These are phyloP conservation scores for Keiferia lycopersicella DNA, from an alignment of 2,888 invertebrate species.

Conservation along the genomic window DNA sequence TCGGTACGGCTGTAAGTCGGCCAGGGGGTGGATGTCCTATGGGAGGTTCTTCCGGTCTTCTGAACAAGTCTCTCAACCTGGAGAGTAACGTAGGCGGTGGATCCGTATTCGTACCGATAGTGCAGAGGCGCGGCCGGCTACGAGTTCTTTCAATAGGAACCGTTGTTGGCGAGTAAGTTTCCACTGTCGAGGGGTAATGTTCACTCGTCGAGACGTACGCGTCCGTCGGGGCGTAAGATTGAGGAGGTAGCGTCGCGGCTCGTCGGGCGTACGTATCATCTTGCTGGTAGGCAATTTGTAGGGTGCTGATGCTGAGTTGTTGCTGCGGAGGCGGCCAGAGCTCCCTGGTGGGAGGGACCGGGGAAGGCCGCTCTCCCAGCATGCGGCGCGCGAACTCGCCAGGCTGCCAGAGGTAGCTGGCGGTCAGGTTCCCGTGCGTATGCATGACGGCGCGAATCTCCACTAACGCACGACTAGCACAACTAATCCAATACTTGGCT, in stretches of 20 bases:
- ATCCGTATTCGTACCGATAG: constrained; percentile 73
- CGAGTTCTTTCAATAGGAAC: constrained; percentile 28
- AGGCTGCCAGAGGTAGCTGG: constrained; percentile 77
- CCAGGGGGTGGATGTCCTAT: constrained; percentile 52
- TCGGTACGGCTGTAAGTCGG: constrained; percentile 58
- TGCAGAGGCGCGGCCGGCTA: constrained; percentile 56
- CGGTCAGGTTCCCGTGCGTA: constrained; percentile 72
- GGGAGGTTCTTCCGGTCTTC: constrained; percentile 46
- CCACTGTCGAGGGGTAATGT: constrained; percentile 32
- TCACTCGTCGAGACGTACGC: constrained; percentile 2
- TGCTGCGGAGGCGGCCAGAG: constrained; percentile 67
- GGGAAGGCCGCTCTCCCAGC: constrained; percentile 71
- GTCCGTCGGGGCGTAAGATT: constrained; percentile 50
- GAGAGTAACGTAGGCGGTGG: constrained; percentile 58
- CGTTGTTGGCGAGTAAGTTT: constrained; percentile 17
- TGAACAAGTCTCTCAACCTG: constrained; percentile 54
- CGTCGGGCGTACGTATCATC: constrained; percentile 61
- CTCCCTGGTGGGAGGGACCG: constrained; percentile 71
- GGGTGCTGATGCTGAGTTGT: constrained; percentile 71
- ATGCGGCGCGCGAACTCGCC: constrained; percentile 72
- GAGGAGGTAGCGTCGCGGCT: constrained; percentile 61
- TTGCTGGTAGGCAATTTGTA: constrained; percentile 70
- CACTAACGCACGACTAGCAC: constrained; percentile 58
- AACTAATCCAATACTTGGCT: constrained; percentile 73
- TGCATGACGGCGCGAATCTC: constrained; percentile 67